Conservation (phyloP, 2,797 vertebrate genomes). For the Lophius americanus region DNA sequence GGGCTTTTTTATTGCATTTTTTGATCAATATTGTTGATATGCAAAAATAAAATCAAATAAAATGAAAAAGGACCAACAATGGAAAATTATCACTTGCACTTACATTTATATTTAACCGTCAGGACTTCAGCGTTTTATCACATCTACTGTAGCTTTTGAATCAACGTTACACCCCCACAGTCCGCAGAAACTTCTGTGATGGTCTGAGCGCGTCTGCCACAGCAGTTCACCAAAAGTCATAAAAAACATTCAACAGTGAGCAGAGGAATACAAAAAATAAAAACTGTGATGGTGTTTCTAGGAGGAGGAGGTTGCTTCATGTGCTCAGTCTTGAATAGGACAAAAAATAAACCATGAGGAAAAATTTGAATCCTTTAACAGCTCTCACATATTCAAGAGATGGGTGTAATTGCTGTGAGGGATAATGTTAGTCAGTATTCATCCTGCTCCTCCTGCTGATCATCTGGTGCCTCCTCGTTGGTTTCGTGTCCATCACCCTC, state of each 20-base stretch:
- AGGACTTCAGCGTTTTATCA: constrained; percentile 74
- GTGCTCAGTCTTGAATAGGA: constrained; percentile 89
- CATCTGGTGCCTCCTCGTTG: constrained; percentile 88
- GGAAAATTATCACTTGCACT: constrained; percentile 69
- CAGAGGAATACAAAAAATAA: constrained; percentile 75
- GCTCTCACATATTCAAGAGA: constrained; percentile 89
- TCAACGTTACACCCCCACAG: constrained; percentile 78
- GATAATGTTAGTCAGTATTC: constrained; percentile 90
- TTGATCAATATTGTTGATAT: constrained; percentile 77
- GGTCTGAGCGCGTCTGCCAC: constrained; percentile 84
- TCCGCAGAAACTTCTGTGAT: constrained; percentile 82
- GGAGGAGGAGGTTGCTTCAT: constrained; percentile 70
- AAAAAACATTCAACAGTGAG: constrained; percentile 85
- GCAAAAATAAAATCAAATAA: constrained; percentile 61
- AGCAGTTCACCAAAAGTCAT: constrained; percentile 88
- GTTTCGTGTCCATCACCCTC: constrained; percentile 90
- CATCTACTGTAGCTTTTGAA: constrained; percentile 76
- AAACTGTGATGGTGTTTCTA: constrained; percentile 73
- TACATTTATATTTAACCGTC: constrained; percentile 67
- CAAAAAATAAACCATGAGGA: constrained; percentile 64
- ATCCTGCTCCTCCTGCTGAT: constrained; percentile 95
- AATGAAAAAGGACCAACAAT: constrained; percentile 54
- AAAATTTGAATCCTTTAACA: constrained; percentile 75
- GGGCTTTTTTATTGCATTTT: constrained; percentile 83
- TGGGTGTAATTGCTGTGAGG: constrained; percentile 71